A percentile compares a stretch with the other conserved stretches of the same genome.
Conservation (phyloP, 2,888 invertebrate genomes). For the Drosophila atroscutellata region DNA sequence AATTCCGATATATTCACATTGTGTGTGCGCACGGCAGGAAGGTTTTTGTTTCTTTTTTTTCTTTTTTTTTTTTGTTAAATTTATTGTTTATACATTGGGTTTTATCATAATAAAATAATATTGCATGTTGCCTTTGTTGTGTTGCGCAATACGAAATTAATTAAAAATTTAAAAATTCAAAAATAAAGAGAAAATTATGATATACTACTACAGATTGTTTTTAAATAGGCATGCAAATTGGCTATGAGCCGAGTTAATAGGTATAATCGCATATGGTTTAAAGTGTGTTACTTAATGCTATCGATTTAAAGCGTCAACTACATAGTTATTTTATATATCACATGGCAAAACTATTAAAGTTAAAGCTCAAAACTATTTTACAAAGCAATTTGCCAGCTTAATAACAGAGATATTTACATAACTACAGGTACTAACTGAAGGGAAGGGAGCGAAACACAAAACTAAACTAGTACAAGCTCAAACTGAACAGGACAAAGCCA, state of each 20-base stretch:
- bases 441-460: slow-evolving; percentile 6
- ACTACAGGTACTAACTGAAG: slow-evolving; percentile 9
- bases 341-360: slow-evolving; percentile 9
- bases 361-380: slow-evolving; percentile 17
- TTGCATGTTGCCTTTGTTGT: slow-evolving; percentile 31
- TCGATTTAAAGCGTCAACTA: slow-evolving; percentile 12
- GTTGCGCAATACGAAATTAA: slow-evolving; percentile 30
- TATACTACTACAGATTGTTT: slow-evolving; percentile 33
- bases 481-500: slow-evolving; percentile 10
- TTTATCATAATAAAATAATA: slow-evolving; percentile 28
- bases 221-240: slow-evolving; percentile 31
- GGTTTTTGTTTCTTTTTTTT: slow-evolving; percentile 65
- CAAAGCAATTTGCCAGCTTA: slow-evolving; percentile 24
- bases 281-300: slow-evolving; percentile 28
- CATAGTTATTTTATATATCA: not conserved
- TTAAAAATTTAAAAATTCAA: slow-evolving; percentile 39
- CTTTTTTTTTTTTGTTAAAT: slow-evolving; percentile 12
- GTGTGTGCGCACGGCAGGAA: slow-evolving; percentile 84
- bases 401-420: slow-evolving; percentile 24
- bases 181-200: slow-evolving; percentile 25
- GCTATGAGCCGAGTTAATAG: slow-evolving; percentile 13
- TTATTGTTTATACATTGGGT: slow-evolving; percentile 11
- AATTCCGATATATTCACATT: slow-evolving; percentile 28
- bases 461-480: slow-evolving; percentile 18
- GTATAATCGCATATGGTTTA: not conserved